Percentiles rank a stretch among this genome's conserved stretches.
phyloP scores from a whole-genome alignment of 2,797 vertebrate species.

The Thaleichthys pacificus region DNA sequence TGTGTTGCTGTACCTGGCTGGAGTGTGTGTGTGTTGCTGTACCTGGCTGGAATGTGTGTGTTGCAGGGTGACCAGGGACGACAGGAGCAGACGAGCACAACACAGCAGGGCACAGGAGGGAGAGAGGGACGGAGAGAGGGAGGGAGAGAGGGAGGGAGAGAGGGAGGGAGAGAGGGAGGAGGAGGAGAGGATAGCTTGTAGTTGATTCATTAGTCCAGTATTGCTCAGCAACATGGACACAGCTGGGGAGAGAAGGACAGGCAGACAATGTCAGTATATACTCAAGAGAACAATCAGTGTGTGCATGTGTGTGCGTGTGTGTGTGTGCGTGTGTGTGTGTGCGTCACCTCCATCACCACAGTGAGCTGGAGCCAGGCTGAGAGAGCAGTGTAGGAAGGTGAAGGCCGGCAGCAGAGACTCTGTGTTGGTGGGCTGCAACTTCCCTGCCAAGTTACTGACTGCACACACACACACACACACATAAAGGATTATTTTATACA shows the following conservation, averaged over 20 bases:
- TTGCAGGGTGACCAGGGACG: slow-evolving; percentile 84
- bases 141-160: slow-evolving; percentile 30
- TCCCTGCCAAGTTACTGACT: slow-evolving; percentile 89
- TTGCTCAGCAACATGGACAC: slow-evolving; percentile 88
- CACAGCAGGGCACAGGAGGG: slow-evolving; percentile 71
- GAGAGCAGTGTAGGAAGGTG: slow-evolving; percentile 88
- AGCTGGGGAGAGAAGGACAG: slow-evolving; percentile 63
- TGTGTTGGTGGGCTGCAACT: slow-evolving; percentile 69
- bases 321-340: background rate
- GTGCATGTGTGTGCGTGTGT: background rate
- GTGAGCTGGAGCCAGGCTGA: slow-evolving; percentile 62
- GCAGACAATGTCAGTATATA: background rate
- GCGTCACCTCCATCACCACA: slow-evolving; percentile 72
- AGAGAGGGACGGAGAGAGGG: slow-evolving; percentile 43
- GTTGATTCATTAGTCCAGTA: slow-evolving; percentile 79
- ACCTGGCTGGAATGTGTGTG: slow-evolving; percentile 82
- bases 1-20: slow-evolving; percentile 17
- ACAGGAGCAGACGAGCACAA: slow-evolving; percentile 83
- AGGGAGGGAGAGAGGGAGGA: slow-evolving; percentile 64
- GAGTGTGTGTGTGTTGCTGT: slow-evolving; percentile 32
- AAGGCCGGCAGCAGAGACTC: slow-evolving; percentile 85
- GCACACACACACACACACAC: slow-evolving; percentile 30
- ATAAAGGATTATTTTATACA: background rate
- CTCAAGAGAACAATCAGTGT: background rate
- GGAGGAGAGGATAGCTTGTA: slow-evolving; percentile 80